Evolutionary conservation across 2,797 vertebrate species (phyloP).

Genomic region (Acrossocheilus fasciatus): DNA sequence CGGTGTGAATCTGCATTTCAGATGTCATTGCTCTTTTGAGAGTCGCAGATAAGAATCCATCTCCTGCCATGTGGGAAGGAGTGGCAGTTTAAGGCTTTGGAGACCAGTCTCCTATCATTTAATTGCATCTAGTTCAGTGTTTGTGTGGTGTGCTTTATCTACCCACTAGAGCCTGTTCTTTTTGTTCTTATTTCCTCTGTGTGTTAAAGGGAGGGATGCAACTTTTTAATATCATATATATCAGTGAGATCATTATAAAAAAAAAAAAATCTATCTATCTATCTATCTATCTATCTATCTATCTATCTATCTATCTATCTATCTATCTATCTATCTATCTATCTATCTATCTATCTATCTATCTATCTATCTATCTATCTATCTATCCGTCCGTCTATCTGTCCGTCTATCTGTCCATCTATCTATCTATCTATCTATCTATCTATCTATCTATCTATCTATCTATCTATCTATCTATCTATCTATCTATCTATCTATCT

Average conservation of each 20-base stretch:
- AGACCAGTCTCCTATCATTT: slow-evolving; percentile 58
- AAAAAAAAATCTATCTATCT: background rate
- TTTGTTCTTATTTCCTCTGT: slow-evolving; percentile 50
- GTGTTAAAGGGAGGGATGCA: slow-evolving; percentile 44
- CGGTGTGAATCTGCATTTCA: slow-evolving; percentile 50
- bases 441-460: background rate
- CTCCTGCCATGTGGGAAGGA: slow-evolving; percentile 47
- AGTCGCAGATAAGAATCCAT: slow-evolving; percentile 55
- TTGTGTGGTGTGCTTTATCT: slow-evolving; percentile 56
- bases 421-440: background rate
- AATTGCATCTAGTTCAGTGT: slow-evolving; percentile 62
- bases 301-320: background rate
- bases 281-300: background rate
- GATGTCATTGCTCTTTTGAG: slow-evolving; percentile 39
- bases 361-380: background rate
- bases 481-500: rapidly evolving
- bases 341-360: background rate
- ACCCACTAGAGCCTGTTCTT: slow-evolving; percentile 46
- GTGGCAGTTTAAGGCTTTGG: slow-evolving; percentile 56
- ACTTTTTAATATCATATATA: slow-evolving; percentile 45
- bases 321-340: background rate
- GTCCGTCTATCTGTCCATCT: background rate
- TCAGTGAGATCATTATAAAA: slow-evolving; percentile 26
- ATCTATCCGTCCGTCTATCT: background rate
- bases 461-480: background rate